Conservation (phyloP, 2,797 vertebrate species). For the Huso huso region DNA sequence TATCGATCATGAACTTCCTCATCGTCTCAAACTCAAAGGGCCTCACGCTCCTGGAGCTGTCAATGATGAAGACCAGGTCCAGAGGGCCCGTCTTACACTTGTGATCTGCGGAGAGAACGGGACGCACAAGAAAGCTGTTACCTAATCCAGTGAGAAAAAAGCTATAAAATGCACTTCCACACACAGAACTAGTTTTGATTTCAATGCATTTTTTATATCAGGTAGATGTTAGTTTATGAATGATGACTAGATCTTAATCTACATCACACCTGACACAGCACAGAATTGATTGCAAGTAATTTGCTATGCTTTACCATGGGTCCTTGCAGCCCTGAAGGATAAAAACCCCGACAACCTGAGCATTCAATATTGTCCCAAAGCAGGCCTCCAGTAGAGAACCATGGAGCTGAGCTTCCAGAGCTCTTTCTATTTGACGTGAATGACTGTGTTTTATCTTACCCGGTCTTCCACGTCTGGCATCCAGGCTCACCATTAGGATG, state of each 20-base stretch:
- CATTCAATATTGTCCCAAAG: too few relatives aligned
- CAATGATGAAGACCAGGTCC: slow-evolving; percentile 92
- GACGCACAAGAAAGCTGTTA: slow-evolving; percentile 24
- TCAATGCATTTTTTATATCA: background rate
- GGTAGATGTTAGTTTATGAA: background rate
- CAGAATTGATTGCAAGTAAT: too few relatives aligned
- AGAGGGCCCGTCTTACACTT: slow-evolving; percentile 81
- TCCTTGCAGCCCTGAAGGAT: too few relatives aligned
- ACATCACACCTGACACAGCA: background rate
- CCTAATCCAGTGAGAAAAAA: slow-evolving; percentile 19
- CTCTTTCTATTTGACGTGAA: background rate
- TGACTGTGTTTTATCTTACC: slow-evolving; percentile 37
- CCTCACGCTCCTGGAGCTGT: slow-evolving; percentile 92
- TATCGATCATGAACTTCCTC: slow-evolving; percentile 89
- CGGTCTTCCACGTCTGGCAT: slow-evolving; percentile 55
- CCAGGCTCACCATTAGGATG: slow-evolving; percentile 43
- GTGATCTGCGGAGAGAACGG: slow-evolving; percentile 36
- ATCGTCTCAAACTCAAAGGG: slow-evolving; percentile 92
- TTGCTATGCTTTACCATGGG: too few relatives aligned
- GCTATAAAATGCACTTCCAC: background rate
- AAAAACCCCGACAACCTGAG: too few relatives aligned
- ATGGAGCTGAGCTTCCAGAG: too few relatives aligned
- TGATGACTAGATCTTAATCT: background rate
- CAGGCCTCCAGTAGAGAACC: too few relatives aligned
- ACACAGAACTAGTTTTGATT: background rate